A percentile compares a stretch with the other conserved stretches of the same genome.
phyloP scores from a whole-genome alignment of 2,888 invertebrate genomes.

The Eupithecia exiguata region DNA sequence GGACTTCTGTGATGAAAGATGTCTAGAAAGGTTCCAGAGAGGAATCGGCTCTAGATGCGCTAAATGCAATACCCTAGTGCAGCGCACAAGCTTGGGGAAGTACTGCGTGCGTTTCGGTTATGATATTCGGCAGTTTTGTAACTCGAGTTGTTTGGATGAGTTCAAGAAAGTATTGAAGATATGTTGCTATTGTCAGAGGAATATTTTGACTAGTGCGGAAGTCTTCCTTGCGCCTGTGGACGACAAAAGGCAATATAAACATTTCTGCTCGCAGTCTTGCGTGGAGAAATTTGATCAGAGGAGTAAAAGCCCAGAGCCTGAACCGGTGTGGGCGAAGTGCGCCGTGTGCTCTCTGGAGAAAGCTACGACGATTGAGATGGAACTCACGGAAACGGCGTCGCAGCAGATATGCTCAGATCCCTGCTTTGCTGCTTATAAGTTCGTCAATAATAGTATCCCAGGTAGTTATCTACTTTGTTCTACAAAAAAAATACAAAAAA shows the following conservation, averaged over 20 bases:
- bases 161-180: slow-evolving; percentile 95
- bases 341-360: slow-evolving; percentile 92
- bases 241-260: slow-evolving; percentile 93
- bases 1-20: slow-evolving; percentile 96
- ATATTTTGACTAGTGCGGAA: slow-evolving; percentile 89
- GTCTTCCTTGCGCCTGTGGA: slow-evolving; percentile 94
- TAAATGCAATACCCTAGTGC: slow-evolving; percentile 90
- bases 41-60: slow-evolving; percentile 90
- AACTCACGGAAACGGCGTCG: slow-evolving; percentile 85
- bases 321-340: slow-evolving; percentile 87
- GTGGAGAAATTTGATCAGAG: slow-evolving; percentile 91
- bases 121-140: slow-evolving; percentile 96
- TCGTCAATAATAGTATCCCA: slow-evolving; percentile 93
- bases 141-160: slow-evolving; percentile 92
- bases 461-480: slow-evolving; percentile 61
- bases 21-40: slow-evolving; percentile 91
- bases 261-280: slow-evolving; percentile 86
- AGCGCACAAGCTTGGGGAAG: slow-evolving; percentile 92
- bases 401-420: slow-evolving; percentile 94
- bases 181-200: slow-evolving; percentile 96
- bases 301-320: slow-evolving; percentile 85
- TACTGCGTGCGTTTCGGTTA: slow-evolving; percentile 97
- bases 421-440: slow-evolving; percentile 96
- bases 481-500: too few species aligned
- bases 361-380: slow-evolving; percentile 90